phyloP scores from a whole-genome alignment of 2,888 invertebrate species.

The Ramazzottius varieornatus region DNA sequence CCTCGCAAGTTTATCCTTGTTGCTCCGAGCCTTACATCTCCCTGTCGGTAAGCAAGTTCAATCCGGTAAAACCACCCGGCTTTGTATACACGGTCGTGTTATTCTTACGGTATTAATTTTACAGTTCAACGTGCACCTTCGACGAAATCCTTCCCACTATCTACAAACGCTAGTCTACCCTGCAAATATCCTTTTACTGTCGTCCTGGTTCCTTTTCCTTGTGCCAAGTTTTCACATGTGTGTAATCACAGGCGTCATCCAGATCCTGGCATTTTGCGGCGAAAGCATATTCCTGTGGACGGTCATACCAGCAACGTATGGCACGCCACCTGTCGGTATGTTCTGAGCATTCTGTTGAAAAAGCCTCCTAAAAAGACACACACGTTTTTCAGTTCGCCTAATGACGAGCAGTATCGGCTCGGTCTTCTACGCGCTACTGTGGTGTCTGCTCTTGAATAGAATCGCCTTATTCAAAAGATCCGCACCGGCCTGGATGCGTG shows the following conservation, averaged over 20 bases:
- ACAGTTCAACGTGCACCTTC: background rate
- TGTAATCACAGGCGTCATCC: background rate
- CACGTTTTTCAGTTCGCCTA: background rate
- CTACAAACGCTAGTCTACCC: background rate
- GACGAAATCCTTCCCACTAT: background rate
- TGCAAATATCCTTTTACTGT: background rate
- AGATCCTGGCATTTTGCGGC: background rate
- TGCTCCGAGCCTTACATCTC: background rate
- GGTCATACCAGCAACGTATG: background rate
- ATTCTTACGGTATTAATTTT: background rate
- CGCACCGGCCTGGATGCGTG: background rate
- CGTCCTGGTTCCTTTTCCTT: background rate
- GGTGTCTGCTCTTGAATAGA: background rate
- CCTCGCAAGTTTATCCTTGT: background rate
- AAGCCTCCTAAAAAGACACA: too few species aligned
- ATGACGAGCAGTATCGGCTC: background rate
- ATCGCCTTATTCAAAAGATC: background rate
- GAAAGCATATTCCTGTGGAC: slow-evolving; percentile 1
- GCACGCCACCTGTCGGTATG: background rate
- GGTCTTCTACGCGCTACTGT: background rate
- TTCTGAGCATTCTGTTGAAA: background rate
- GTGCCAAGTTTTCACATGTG: background rate
- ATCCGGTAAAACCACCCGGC: background rate
- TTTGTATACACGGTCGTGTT: background rate
- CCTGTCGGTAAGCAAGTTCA: background rate